These are phyloP conservation scores for Enteromius afrohamiltoni DNA, from an alignment of 2,797 vertebrate species.

Conservation along the genomic window DNA sequence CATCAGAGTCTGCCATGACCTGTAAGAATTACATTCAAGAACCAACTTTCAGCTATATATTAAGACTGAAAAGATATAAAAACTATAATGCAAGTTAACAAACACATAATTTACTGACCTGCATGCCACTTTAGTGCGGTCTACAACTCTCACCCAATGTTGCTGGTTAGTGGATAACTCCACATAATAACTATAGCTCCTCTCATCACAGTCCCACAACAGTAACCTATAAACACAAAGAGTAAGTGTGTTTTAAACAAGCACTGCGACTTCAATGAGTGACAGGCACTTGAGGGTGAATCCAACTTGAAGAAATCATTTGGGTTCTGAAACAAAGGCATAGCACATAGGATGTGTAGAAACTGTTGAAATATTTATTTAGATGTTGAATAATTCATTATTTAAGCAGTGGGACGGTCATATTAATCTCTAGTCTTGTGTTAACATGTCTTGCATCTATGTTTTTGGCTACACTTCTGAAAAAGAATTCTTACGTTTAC, in stretches of 20 bases:
- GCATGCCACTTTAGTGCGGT: conserved; percentile 90
- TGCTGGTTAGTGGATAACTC: conserved; percentile 95
- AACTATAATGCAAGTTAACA: neutral
- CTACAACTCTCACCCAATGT: conserved; percentile 92
- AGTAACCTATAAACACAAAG: conserved; percentile 79
- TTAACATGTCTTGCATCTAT: too few relatives aligned
- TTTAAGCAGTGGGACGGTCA: too few relatives aligned
- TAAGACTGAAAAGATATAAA: neutral
- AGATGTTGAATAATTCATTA: too few relatives aligned
- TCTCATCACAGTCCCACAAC: conserved; percentile 97
- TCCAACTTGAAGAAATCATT: neutral
- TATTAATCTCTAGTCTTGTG: too few relatives aligned
- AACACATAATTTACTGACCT: conserved; percentile 77
- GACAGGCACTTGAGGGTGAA: neutral
- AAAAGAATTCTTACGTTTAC: too few relatives aligned
- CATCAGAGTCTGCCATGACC: conserved; percentile 93
- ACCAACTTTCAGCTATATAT: neutral
- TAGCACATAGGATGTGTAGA: neutral
- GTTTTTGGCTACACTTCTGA: too few relatives aligned
- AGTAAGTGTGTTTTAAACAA: neutral
- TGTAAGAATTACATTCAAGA: conserved; percentile 59
- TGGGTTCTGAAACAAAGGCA: neutral
- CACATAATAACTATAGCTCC: conserved; percentile 96
- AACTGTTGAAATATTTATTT: too few relatives aligned
- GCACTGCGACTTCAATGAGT: too few relatives aligned